Base-by-base conservation (phyloP, 2,888 invertebrate species). In the Drosophila anomelani region DNA sequence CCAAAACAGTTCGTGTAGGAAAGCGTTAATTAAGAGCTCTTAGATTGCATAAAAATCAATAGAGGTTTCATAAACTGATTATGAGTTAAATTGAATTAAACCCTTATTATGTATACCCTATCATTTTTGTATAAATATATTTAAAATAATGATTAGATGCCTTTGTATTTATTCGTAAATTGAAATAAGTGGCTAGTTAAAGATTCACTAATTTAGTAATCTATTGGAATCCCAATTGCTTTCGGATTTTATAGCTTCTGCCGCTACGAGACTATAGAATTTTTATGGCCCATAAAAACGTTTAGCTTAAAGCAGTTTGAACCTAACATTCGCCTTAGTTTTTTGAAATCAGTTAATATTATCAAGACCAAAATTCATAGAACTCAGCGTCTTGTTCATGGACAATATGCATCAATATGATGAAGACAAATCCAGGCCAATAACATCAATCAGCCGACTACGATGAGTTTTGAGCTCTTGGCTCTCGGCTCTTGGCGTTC, bases 401-500 rank as follows among this genome's bases (percentile, higher is more conserved):
- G 51, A 61, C 12, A 4, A 17, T 26, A 43, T 29, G 5, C 26
- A 51, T 8, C 34, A 34, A 34, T 20, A 15, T 34, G 34, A 61
- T 17, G 41, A 43, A 17, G 51, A 38, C 39, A 20, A 66, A 66
- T 66, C 72, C 76, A 64, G 87, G 85, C 72, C 83, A 87, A 77
- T 76, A 67, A 38, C 55, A 74, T 49, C 41, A 46, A 54, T 44
- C 58, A 58, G 64, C 36, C 72, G 15, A 59, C 60, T n/a, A 29
- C 47, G 53, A 68, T 34, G 17, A 73, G 59, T n/a, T 54, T 59
- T 54, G 59, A 59, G 23, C 23, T 26, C 49, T 49, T 6, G 12
- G 32, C 12, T n/a, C 47, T 47, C 47, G 10, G 8, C 68, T 53
- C 44, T 32, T 55, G 62, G 38, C 54, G 80, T 83, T 83, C 83